A percentile compares a stretch with the other conserved stretches of the same genome.
phyloP scores from a whole-genome alignment of 2,113 vertebrate species.

The Paraplagusia blochii region DNA sequence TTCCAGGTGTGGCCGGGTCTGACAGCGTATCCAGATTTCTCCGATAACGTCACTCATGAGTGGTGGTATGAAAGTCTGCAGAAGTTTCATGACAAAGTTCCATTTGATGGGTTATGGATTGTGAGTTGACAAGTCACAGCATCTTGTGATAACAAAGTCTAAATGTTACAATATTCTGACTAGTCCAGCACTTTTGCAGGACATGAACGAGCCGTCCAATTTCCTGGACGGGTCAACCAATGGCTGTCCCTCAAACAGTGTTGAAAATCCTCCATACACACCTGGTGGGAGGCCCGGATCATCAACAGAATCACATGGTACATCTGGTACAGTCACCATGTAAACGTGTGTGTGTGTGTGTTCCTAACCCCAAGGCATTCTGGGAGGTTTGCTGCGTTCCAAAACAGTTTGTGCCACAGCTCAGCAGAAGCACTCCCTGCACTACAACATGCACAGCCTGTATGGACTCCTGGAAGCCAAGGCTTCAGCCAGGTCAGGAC shows the following conservation, averaged over 20 bases:
- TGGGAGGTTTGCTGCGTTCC: conserved; percentile 57
- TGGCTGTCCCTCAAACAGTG: conserved; percentile 76
- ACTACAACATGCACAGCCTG: conserved; percentile 69
- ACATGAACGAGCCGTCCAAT: conserved; percentile 91
- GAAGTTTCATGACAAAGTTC: conserved; percentile 74
- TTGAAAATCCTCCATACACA: conserved; percentile 82
- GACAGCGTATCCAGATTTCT: conserved; percentile 86
- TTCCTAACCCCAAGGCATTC: conserved; percentile 44
- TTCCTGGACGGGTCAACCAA: conserved; percentile 83
- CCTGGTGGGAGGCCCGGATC: conserved; percentile 68
- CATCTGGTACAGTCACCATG: too few species aligned
- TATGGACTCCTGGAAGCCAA: conserved; percentile 71
- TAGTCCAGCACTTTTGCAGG: conserved; percentile 59
- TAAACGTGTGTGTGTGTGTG: neutral
- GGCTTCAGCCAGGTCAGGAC: conserved; percentile 57
- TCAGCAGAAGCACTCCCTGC: conserved; percentile 59
- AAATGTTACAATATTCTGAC: neutral
- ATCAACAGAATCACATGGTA: neutral
- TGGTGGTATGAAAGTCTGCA: conserved; percentile 88
- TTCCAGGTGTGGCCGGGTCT: conserved; percentile 86
- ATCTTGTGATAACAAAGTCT: neutral
- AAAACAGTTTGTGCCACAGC: conserved; percentile 65
- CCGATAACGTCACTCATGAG: conserved; percentile 75
- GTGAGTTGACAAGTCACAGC: conserved; percentile 41
- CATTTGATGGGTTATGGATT: conserved; percentile 84